Base-by-base conservation (phyloP, 2,888 invertebrate genomes). In the Dromius quadrimaculatus region DNA sequence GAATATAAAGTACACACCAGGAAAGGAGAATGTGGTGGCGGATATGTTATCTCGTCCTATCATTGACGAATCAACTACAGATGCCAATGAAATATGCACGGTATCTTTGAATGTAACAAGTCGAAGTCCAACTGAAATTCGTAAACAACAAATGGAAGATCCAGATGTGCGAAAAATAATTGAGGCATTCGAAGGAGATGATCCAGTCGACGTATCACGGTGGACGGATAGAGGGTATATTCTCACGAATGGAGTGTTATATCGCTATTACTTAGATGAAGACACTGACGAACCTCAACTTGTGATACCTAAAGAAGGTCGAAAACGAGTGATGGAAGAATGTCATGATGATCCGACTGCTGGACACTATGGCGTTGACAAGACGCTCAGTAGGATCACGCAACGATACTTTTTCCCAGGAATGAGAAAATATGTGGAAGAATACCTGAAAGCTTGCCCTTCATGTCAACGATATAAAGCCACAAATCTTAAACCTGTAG, bases 311-410 rank as follows among this genome's bases (percentile, higher is more conserved):
- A 22, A 32, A 9, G 72, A 75, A 0, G 75, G 74, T 32, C 45
- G 74, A 17, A 17, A 41, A 0, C 63, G 72, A 4, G 43, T 77
- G 2, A 22, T 76, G 20, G 11, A 11, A 2, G 73, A 28, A 2
- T 76, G 73, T 13, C 78, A 79, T 83, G 84, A 74, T 83, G 83
- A 76, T 71, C 80, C 15, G 81, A 85, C 63, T 82, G 85, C 0
- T 4, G 73, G 71, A 0, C 73, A 75, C 17, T 72, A 74, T 5
- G 74, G 72, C 1, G 15, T 22, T 0, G 65, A 71, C 1, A 2
- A 34, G 0, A 74, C 74, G 0, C 2, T 69, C 0, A 22, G 54
- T 0, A 17, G 43, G 1, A 74, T 75, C 0, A 2, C 28, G 0
- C 38, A 2, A 0, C 43, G 72, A 0, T 74, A 72, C 9, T 74